Conservation (phyloP, 2,113 vertebrate species). For the Laticauda colubrina region DNA sequence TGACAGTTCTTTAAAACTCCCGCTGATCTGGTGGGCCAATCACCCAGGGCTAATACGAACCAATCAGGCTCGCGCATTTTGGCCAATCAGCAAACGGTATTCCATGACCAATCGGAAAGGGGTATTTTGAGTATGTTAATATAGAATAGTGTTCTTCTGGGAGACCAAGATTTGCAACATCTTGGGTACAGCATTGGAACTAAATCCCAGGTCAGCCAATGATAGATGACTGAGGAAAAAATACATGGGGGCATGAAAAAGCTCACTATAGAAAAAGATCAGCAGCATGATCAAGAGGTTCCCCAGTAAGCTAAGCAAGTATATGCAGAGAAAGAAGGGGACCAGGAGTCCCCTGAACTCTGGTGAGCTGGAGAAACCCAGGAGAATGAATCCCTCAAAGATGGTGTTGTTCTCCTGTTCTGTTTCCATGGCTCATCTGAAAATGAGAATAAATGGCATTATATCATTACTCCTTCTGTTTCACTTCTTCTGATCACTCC, state of each 20-base stretch:
- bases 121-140: too few relatives aligned
- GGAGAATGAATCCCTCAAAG: slow-evolving; percentile 40
- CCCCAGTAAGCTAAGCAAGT: slow-evolving; percentile 38
- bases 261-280: slow-evolving; percentile 12
- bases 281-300: slow-evolving; percentile 52
- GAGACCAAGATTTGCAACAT: slow-evolving; percentile 41
- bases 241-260: slow-evolving; percentile 44
- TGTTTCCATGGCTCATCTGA: slow-evolving; percentile 17
- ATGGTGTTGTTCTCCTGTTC: slow-evolving; percentile 15
- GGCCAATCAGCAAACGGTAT: too few relatives aligned
- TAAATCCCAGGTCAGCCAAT: slow-evolving; percentile 46
- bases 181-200: slow-evolving; percentile 45
- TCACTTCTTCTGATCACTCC: too few relatives aligned
- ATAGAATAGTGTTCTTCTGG: slow-evolving; percentile 39
- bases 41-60: too few relatives aligned
- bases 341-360: slow-evolving; percentile 35
- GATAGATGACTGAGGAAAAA: slow-evolving; percentile 50
- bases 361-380: slow-evolving; percentile 34
- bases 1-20: too few relatives aligned
- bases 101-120: too few relatives aligned
- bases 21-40: too few relatives aligned
- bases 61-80: too few relatives aligned
- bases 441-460: background rate
- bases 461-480: too few relatives aligned
- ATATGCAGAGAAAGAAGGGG: slow-evolving; percentile 43